Evolutionary conservation across 2,113 vertebrate species (phyloP), one percentile per base, ranked within the genome.

Genomic region (Ptyas mucosa): DNA sequence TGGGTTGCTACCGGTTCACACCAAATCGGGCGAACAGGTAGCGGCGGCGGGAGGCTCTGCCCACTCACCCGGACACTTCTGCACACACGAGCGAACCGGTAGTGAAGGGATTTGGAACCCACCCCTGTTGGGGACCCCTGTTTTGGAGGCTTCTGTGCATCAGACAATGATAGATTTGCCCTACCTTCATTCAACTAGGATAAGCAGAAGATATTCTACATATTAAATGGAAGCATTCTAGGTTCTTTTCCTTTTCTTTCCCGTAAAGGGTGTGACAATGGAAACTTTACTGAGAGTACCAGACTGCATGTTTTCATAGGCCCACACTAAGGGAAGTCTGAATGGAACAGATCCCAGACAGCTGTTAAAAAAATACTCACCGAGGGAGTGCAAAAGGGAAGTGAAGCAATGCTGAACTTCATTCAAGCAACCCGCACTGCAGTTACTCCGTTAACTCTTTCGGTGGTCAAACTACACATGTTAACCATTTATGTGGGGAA

Each of bases 291-390:
- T 94, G 92, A 97, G 92, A 94, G 92, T 94, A 93, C 93, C 93
- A 92, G 97, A 96, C 97, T 97, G 97, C 96, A 85, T 97, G 89
- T 96, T 95, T 94, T 92, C 94, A 92, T 95, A 95, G 85, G 96
- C 97, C 95, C 97, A 97, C 96, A 95, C 54, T 95, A 96, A 96
- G 96, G 93, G 93, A 96, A 94, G 95, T 92, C 95, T 96, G 95
- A 96, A 95, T 95, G 91, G 94, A 92, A 97, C 92, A 86, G 95
- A 89, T 93, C 95, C 92, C 96, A 95, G 95, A 95, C 96, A 95
- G 94, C 94, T 95, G 95, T 94, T 89, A 94, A 95, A 89, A 94
- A 94, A 92, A 94, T 93, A 93, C 93, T 94, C 95, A 89, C 69
- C 1, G 81, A 95, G 95, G 96, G 95, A 94, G 87, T 87, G 94